Evolutionary conservation across 2,888 invertebrate species (phyloP).

Genomic region (Pilophorus perplexus): DNA sequence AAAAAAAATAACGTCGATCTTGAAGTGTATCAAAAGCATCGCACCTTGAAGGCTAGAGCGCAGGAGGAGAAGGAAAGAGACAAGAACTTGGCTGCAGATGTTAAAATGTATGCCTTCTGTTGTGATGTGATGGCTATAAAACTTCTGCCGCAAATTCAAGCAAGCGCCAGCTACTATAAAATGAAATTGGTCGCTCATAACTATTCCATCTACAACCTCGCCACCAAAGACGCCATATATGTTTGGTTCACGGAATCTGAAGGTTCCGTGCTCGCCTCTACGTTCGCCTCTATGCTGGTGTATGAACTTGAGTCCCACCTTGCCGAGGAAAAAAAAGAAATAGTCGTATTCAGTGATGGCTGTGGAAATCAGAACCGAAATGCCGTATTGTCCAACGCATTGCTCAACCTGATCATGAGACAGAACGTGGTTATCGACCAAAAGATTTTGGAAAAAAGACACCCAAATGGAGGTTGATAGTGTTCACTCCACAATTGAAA

Average conservation of each 20-base stretch:
- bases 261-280: not conserved
- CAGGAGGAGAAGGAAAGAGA: not conserved
- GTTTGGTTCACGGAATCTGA: constrained; percentile 25
- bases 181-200: constrained; percentile 18
- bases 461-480: constrained; percentile 28
- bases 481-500: constrained; percentile 2
- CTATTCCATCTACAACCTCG: constrained; percentile 19
- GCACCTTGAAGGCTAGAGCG: not conserved
- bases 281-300: not conserved
- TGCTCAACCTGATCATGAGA: not conserved
- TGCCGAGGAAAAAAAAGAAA: no score
- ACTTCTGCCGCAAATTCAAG: not conserved
- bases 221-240: constrained; percentile 13
- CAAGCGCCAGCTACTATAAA: not conserved
- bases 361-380: no score
- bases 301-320: not conserved
- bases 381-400: no score
- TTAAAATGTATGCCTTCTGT: not conserved
- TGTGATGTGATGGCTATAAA: constrained; percentile 12
- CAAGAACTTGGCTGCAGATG: not conserved
- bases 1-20: not conserved
- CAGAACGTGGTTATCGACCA: not conserved
- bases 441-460: constrained; percentile 16
- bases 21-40: not conserved
- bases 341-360: no score